Conservation (phyloP, 2,797 vertebrate species). For the Benthosema pterotum region DNA sequence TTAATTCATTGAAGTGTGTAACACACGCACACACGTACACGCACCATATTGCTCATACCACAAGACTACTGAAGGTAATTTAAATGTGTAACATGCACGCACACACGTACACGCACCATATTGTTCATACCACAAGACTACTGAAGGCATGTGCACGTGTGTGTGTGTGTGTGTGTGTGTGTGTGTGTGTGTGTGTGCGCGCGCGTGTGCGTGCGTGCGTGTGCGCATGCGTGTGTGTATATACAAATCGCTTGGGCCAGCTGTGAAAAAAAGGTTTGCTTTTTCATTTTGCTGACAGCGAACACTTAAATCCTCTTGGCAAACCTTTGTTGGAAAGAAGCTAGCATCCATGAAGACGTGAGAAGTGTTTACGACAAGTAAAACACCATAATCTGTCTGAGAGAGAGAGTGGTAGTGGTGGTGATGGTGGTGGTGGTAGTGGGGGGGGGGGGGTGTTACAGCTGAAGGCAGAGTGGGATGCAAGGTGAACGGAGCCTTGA, state of each 20-base stretch:
- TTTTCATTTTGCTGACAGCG: conserved; percentile 25
- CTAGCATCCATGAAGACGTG: no score
- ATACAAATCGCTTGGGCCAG: conserved; percentile 29
- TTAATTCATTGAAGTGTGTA: no score
- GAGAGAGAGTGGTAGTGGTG: background rate
- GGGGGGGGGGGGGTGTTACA: background rate
- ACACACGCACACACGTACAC: background rate
- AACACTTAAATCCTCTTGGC: conserved; percentile 13
- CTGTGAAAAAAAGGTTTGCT: conserved; percentile 12
- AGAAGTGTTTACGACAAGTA: no score
- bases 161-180: no score
- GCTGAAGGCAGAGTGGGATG: no score
- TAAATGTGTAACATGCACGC: conserved; percentile 3
- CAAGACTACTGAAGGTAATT: conserved; percentile 1
- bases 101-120: conserved; percentile 7
- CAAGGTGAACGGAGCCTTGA: no score
- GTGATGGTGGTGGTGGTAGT: background rate
- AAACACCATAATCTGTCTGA: no score
- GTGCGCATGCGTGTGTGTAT: no score
- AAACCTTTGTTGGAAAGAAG: no score
- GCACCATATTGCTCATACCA: conserved; percentile 15
- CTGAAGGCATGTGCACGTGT: conserved; percentile 1
- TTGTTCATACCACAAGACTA: background rate
- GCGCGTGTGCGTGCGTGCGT: no score
- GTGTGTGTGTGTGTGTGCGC: no score